Conservation (phyloP, 1,140 invertebrate genomes). For the Mactra quadrangularis region DNA sequence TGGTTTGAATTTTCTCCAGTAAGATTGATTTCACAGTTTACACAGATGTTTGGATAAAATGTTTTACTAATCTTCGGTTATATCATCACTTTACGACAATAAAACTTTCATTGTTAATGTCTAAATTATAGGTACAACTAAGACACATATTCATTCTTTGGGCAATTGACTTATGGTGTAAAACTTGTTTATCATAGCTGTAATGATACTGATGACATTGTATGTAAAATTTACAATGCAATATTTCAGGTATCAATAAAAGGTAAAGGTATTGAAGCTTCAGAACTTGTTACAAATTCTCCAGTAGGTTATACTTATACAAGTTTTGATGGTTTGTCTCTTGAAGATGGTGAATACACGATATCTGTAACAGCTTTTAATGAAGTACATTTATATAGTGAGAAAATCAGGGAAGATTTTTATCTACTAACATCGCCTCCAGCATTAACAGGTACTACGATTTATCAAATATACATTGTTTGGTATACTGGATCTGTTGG, state of each 20-base stretch:
- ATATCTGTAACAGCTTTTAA: conserved; percentile 23
- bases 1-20: no score
- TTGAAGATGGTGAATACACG: conserved; percentile 27
- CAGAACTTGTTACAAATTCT: background rate
- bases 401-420: conserved; percentile 4
- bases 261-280: background rate
- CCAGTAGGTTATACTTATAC: conserved; percentile 9
- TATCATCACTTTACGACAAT: no score
- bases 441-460: conserved; percentile 11
- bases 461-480: no score
- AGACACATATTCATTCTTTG: background rate
- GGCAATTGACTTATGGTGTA: no score
- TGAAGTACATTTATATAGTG: conserved; percentile 38
- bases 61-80: no score
- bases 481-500: no score
- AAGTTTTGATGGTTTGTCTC: conserved; percentile 17
- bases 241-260: conserved; percentile 2
- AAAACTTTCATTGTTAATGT: background rate
- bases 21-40: no score
- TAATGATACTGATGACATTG: background rate
- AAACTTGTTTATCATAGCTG: background rate
- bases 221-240: background rate
- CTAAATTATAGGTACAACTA: background rate
- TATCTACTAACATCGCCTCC: conserved; percentile 1
- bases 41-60: no score